Evolutionary conservation across 1,140 invertebrate genomes (phyloP), one percentile per base, ranked within the genome.

Genomic region (Tenebrio molitor): DNA sequence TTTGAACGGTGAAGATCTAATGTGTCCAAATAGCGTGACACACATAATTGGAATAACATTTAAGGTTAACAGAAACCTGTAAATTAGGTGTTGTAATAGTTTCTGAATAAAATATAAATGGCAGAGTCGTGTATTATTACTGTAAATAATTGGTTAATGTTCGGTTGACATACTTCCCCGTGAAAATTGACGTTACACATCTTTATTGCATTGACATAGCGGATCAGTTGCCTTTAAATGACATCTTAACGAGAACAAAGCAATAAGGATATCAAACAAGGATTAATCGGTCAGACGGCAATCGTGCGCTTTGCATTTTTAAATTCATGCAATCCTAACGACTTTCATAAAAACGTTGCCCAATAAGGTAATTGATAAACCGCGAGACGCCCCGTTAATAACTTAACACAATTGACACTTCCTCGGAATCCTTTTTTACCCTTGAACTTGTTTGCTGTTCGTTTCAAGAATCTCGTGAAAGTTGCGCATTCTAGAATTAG

Each of bases 141-240:
- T 17, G 50, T 29, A 58, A 58, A 58, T 58, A 58, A 58, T 58
- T 58, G 21, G n/a, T n/a, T 39, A 12, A 29, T 39, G 36, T 39
- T 39, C 36, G 23, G 12, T 7, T 58, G 50, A 58, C 50, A 58
- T 15, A 58, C 50, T 58, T 58, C 50, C 50, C 29, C 50, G 2
- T 12, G n/a, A 53, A 39, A 12, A 39, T 7, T 12, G 36, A 39
- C 36, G 36, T 39, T 39, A 39, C 6, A 53, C 17, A 53, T 21
- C 46, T 53, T 53, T 21, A 53, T 58, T 58, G 23, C 23, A 58
- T 58, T 58, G 50, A 58, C 50, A 58, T 58, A 58, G 50, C 50
- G 50, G 50, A 58, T 29, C 21, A 29, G n/a, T 17, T 46, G 50
- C 46, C 19, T 53, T 7, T 53, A 53, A 21, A 29, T 25, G 46